A percentile compares a stretch with the other conserved stretches of the same genome.
These are phyloP conservation scores for Prinia subflava DNA, from an alignment of 2,113 vertebrate genomes.

Conservation along the genomic window DNA sequence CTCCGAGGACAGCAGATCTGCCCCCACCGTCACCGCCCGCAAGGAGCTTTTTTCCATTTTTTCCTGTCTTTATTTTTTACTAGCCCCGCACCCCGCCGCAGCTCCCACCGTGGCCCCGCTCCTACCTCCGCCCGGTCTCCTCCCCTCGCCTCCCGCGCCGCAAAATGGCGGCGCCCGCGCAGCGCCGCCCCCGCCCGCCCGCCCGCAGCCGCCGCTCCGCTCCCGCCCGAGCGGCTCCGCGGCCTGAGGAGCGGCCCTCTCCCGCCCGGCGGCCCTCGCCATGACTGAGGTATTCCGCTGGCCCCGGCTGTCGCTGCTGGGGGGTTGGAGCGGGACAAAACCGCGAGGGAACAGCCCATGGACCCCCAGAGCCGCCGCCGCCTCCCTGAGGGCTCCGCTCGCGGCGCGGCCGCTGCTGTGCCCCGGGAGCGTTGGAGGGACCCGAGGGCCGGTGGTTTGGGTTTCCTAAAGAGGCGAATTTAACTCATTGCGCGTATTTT, in stretches of 20 bases:
- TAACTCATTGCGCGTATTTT: fast-evolving
- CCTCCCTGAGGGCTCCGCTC: background rate
- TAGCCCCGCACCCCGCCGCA: background rate
- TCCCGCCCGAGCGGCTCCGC: background rate
- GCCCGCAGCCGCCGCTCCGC: background rate
- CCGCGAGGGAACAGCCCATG: fast-evolving
- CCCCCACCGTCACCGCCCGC: background rate
- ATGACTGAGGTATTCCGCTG: slow-evolving; percentile 9
- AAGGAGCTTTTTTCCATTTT: too few species aligned
- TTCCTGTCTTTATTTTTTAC: background rate
- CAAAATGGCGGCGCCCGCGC: slow-evolving; percentile 25
- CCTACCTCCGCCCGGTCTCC: background rate
- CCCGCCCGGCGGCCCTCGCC: background rate
- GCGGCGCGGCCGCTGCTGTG: background rate
- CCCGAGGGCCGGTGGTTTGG: background rate
- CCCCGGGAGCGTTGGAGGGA: background rate
- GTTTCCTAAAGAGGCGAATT: background rate
- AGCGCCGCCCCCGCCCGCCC: background rate
- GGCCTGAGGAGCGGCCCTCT: too few species aligned
- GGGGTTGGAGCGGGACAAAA: background rate
- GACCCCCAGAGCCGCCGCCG: fast-evolving
- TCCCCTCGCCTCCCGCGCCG: background rate
- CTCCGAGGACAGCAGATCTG: too few species aligned
- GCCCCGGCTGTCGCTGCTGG: background rate
- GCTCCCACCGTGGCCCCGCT: background rate